Base-by-base conservation (phyloP, 1,140 invertebrate species). In the Littorina saxatilis region DNA sequence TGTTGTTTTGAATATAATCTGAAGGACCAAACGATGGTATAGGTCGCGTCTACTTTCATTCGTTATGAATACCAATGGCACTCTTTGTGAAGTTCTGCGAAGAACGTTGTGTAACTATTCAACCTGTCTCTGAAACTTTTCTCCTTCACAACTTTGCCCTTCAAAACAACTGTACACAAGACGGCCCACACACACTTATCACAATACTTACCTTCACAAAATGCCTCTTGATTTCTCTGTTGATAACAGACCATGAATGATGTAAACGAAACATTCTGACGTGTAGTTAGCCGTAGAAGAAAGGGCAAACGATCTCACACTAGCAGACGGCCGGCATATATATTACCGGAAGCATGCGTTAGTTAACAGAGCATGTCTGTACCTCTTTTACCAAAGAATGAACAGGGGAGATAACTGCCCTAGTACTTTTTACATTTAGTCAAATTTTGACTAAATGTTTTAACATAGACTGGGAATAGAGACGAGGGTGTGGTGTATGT, bases 281-380 rank as follows among this genome's bases (percentile, higher is more conserved):
- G 43, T 32, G 39, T 52, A 29, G 29, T 47, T 17, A 40, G n/a
- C 17, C n/a, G 29, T 7, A 40, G 37, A 73, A 73, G 29, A 13
- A 61, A 61, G 27, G 20, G 5, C 20, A 61, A 4, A 5, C 58
- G n/a, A 47, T 29, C 1, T 73, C 40, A 29, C 0, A 3, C 9
- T 2, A 73, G 70, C 70, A 73, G 70, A 73, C 70, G 43, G n/a
- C n/a, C n/a, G n/a, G 9, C 40, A 50, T 73, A n/a, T n/a, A n/a
- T n/a, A n/a, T 17, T 32, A 68, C 40, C 70, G 70, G 40, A 73
- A 32, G 4, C 70, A 52, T 32, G 43, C 70, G 20, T 47, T 47
- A 3, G 35, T 72, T n/a, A 23, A 40, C 23, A 2, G 7, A 7
- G 29, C 70, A n/a, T n/a, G n/a, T 52, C 13, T 17, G 70, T 29